Conservation (phyloP, 1,140 invertebrate species). For the Drosophila rufa region DNA sequence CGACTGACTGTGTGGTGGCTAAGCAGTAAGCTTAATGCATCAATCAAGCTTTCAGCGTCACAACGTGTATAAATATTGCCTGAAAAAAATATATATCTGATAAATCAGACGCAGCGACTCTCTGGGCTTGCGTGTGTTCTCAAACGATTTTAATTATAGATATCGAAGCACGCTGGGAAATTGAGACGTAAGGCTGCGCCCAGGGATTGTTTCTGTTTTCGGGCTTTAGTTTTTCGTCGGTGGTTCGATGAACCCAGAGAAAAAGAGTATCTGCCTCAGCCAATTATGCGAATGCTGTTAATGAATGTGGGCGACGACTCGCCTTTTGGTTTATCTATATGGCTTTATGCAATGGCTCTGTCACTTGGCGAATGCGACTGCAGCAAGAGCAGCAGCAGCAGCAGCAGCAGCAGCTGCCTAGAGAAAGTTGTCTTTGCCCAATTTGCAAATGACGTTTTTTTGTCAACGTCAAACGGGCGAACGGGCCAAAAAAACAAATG, state of each 20-base stretch:
- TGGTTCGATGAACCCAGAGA: conserved; percentile 64
- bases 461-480: conserved; percentile 76
- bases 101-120: conserved; percentile 28
- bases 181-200: conserved; percentile 70
- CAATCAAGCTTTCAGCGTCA: conserved; percentile 79
- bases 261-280: conserved; percentile 53
- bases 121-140: conserved; percentile 72
- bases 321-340: conserved; percentile 75
- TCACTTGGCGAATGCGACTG: conserved; percentile 53
- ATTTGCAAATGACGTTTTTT: conserved; percentile 84
- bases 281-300: conserved; percentile 81
- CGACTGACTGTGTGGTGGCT: conserved; percentile 19
- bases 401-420: conserved; percentile 64
- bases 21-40: conserved; percentile 68
- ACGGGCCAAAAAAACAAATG: conserved; percentile 64
- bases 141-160: conserved; percentile 79
- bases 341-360: conserved; percentile 74
- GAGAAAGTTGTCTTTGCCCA: conserved; percentile 83
- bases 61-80: conserved; percentile 46
- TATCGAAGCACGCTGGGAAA: conserved; percentile 72
- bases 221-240: conserved; percentile 12
- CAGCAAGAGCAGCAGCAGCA: conserved; percentile 24
- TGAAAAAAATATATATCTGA: conserved; percentile 50
- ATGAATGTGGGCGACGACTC: conserved; percentile 78
- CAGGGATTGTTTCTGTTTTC: conserved; percentile 49